Percentiles rank a stretch among this genome's conserved stretches.
These are phyloP conservation scores for Hypomecis punctinalis DNA, from an alignment of 2,888 invertebrate species.

Conservation along the genomic window DNA sequence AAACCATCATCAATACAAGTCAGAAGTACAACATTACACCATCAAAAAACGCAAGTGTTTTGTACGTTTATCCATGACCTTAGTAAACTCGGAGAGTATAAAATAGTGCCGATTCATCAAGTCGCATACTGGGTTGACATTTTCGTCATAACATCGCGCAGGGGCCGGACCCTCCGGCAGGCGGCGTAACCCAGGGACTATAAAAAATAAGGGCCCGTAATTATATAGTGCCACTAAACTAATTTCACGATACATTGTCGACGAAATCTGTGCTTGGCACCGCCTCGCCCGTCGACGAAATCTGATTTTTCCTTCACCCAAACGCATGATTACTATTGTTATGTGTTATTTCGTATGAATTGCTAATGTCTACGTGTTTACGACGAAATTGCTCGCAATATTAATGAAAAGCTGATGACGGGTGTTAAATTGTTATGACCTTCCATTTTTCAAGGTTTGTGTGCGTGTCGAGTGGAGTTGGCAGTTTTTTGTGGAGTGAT, in stretches of 20 bases:
- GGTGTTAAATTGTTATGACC: constrained; percentile 59
- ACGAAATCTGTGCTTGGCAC: constrained; percentile 84
- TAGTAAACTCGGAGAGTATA: constrained; percentile 64
- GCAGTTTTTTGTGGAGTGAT: constrained; percentile 44
- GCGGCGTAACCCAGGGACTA: constrained; percentile 57
- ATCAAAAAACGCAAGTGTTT: constrained; percentile 5
- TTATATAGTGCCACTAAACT: constrained; percentile 85
- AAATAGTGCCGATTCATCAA: constrained; percentile 84
- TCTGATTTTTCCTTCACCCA: constrained; percentile 77
- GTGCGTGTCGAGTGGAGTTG: constrained; percentile 42
- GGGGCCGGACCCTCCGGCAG: constrained; percentile 58
- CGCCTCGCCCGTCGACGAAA: constrained; percentile 73
- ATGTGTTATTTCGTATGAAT: constrained; percentile 80
- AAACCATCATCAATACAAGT: background rate
- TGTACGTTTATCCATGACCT: constrained; percentile 48
- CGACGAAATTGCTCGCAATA: constrained; percentile 60
- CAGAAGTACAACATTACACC: constrained; percentile 5
- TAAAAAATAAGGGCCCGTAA: constrained; percentile 82
- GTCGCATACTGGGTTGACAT: constrained; percentile 81
- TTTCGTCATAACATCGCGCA: constrained; percentile 79
- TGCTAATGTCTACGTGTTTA: constrained; percentile 71
- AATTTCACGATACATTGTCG: constrained; percentile 85
- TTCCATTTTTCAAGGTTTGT: constrained; percentile 59
- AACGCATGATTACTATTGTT: constrained; percentile 81
- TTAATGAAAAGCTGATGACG: constrained; percentile 69